Conservation (phyloP, 2,888 invertebrate genomes). For the Caenorhabditis becei region DNA sequence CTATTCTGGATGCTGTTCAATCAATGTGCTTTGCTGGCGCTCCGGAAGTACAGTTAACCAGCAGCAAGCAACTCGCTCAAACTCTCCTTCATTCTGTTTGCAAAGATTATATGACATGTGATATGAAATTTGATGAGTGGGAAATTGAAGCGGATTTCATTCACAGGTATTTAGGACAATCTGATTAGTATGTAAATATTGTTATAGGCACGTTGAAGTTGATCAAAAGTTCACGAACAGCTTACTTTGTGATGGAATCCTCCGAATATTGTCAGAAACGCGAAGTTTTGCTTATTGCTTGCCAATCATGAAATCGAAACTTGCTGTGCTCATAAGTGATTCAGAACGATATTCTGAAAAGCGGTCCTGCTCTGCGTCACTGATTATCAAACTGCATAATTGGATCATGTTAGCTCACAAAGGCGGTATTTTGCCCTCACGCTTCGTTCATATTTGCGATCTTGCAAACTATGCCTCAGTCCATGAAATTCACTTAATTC, state of each 20-base stretch:
- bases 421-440: conserved; percentile 22
- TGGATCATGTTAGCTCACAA: conserved; percentile 44
- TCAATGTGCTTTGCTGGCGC: conserved; percentile 40
- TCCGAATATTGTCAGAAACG: conserved; percentile 58
- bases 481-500: conserved; percentile 48
- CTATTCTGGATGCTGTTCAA: conserved; percentile 37
- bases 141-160: conserved; percentile 54
- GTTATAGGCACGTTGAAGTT: conserved; percentile 49
- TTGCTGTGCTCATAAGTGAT: conserved; percentile 62
- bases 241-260: conserved; percentile 50
- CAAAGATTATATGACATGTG: conserved; percentile 29
- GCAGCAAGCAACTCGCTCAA: conserved; percentile 41
- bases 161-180: too few relatives aligned
- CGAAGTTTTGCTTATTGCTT: conserved; percentile 64
- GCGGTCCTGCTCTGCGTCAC: not conserved
- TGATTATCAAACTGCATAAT: conserved; percentile 20
- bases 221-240: conserved; percentile 22
- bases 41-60: conserved; percentile 16
- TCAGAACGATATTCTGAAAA: conserved; percentile 35
- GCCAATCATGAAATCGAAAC: conserved; percentile 66
- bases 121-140: conserved; percentile 61
- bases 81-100: conserved; percentile 19
- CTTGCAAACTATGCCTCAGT: conserved; percentile 34
- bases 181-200: not conserved
- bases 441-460: conserved; percentile 40